These are phyloP conservation scores for Himalopsyche kuldschensis DNA, from an alignment of 2,888 invertebrate species.

Conservation along the genomic window DNA sequence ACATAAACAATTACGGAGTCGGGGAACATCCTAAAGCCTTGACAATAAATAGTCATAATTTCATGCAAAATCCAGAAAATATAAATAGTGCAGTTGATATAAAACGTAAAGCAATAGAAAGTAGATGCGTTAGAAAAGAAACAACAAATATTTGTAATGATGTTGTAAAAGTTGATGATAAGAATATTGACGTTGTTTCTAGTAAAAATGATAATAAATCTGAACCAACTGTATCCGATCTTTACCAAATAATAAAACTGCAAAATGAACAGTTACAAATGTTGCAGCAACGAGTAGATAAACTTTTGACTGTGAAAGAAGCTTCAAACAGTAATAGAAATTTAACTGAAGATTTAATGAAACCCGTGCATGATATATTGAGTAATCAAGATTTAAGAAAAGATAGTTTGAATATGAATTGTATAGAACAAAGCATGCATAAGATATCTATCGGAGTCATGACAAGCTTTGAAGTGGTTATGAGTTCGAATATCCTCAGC, in stretches of 20 bases:
- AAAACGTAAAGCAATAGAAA: constrained; percentile 23
- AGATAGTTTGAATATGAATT: constrained; percentile 16
- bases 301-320: constrained; percentile 49
- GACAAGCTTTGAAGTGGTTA: constrained; percentile 70
- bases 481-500: constrained; percentile 55
- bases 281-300: constrained; percentile 67
- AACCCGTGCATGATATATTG: not conserved
- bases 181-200: not conserved
- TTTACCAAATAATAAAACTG: constrained; percentile 66
- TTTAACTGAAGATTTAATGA: not conserved
- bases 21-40: not conserved
- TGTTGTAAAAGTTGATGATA: not conserved
- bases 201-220: not conserved
- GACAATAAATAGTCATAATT: not conserved
- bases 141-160: not conserved
- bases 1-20: not conserved
- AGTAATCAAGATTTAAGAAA: not conserved
- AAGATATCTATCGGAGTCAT: constrained; percentile 72
- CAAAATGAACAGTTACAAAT: constrained; percentile 69
- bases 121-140: not conserved
- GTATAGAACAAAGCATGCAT: constrained; percentile 44
- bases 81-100: constrained; percentile 11
- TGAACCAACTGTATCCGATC: constrained; percentile 61
- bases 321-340: not conserved
- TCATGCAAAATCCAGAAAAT: not conserved